phyloP scores from a whole-genome alignment of 2,888 invertebrate species.

The Sesia bembeciformis region DNA sequence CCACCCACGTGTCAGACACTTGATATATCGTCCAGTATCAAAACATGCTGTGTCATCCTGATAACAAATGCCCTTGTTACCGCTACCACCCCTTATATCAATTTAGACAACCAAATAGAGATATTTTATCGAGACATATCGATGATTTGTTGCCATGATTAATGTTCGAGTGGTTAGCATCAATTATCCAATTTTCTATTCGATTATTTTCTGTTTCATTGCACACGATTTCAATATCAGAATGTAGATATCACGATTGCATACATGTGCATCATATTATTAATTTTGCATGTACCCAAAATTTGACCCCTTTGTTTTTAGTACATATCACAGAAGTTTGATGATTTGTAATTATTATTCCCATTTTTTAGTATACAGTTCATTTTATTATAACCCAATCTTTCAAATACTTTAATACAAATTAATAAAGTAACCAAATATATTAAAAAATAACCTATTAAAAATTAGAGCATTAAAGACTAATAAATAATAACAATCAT shows the following conservation, averaged over 20 bases:
- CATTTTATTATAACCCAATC: no score
- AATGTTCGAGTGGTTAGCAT: constrained; percentile 39
- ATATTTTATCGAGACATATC: constrained; percentile 25
- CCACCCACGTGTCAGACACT: constrained; percentile 22
- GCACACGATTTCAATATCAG: constrained; percentile 25
- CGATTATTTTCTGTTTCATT: constrained; percentile 34
- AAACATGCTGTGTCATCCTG: constrained; percentile 29
- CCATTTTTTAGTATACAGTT: no score
- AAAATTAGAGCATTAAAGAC: no score
- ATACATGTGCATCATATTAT: no score
- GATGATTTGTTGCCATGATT: constrained; percentile 44
- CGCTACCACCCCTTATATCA: constrained; percentile 24
- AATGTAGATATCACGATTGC: neutral
- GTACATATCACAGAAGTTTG: no score
- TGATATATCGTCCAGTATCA: constrained; percentile 36
- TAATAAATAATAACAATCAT: no score
- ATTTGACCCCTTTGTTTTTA: no score
- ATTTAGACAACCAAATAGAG: constrained; percentile 35
- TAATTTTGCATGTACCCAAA: no score
- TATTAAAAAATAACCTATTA: no score
- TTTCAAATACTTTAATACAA: no score
- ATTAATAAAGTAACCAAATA: no score
- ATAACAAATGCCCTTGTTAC: constrained; percentile 25
- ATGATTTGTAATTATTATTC: no score
- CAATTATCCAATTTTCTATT: constrained; percentile 45